Percentiles rank a stretch among this genome's conserved stretches.
phyloP scores from a whole-genome alignment of 2,888 invertebrate genomes.

The Rhagonycha lutea region DNA sequence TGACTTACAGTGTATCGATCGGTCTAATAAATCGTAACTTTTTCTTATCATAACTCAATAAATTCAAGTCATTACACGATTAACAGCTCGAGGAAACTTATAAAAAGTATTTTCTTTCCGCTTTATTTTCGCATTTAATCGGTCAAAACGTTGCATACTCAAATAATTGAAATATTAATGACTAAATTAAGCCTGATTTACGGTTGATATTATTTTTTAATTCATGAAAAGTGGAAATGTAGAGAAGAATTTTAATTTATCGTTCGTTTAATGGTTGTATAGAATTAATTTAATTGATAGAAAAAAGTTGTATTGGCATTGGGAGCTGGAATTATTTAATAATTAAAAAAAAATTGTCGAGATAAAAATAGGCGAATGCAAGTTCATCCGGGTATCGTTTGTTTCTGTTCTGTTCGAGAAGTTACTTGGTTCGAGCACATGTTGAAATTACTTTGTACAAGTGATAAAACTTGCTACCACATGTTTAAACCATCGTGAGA shows the following conservation, averaged over 20 bases:
- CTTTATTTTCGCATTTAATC: not conserved
- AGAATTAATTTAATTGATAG: not conserved
- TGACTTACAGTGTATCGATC: not conserved
- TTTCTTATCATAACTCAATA: not conserved
- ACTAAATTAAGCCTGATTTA: not conserved
- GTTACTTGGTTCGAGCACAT: conserved; percentile 10
- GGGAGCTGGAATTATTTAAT: not conserved
- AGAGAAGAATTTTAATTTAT: not conserved
- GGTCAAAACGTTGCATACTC: not conserved
- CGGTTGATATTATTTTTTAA: not conserved
- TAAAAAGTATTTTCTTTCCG: not conserved
- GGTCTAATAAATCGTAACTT: not conserved
- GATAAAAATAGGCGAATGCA: conserved; percentile 2
- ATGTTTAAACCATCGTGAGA: conserved; percentile 33
- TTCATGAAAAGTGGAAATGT: not conserved
- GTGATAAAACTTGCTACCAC: conserved; percentile 30
- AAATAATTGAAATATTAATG: not conserved
- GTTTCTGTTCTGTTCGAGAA: conserved; percentile 8
- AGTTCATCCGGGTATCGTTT: conserved; percentile 1
- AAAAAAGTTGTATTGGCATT: not conserved
- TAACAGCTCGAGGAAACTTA: not conserved
- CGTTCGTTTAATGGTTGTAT: not conserved
- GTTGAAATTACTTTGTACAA: conserved; percentile 23
- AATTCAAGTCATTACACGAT: not conserved
- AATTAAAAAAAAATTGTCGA: not conserved